phyloP scores from a whole-genome alignment of 1,140 invertebrate genomes.

The Anagrus nilaparvatae region DNA sequence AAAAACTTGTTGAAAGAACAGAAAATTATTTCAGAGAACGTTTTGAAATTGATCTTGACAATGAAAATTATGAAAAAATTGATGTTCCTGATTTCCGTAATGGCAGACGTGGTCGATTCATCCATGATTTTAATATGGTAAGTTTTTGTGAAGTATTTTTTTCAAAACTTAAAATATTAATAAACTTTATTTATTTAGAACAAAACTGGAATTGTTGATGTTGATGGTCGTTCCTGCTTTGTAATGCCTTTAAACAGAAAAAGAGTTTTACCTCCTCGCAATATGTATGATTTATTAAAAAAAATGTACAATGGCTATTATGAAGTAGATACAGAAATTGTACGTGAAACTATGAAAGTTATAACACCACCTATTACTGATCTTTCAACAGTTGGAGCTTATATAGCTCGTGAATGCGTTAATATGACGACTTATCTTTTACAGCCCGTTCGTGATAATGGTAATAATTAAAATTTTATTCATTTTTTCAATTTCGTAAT shows the following conservation, averaged over 20 bases:
- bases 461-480: conserved; percentile 23
- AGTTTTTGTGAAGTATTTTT: conserved; percentile 20
- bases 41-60: conserved; percentile 62
- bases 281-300: conserved; percentile 65
- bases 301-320: conserved; percentile 75
- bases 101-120: conserved; percentile 66
- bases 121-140: conserved; percentile 79
- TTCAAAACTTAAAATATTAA: conserved; percentile 4
- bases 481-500: conserved; percentile 1
- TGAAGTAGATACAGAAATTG: conserved; percentile 67
- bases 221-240: conserved; percentile 67
- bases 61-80: conserved; percentile 62
- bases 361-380: conserved; percentile 62
- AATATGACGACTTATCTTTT: conserved; percentile 63
- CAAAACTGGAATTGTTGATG: conserved; percentile 78
- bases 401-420: conserved; percentile 61
- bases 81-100: conserved; percentile 70
- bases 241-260: conserved; percentile 77
- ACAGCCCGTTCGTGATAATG: conserved; percentile 44
- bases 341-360: conserved; percentile 68
- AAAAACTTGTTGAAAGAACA: conserved; percentile 21
- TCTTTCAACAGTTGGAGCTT: conserved; percentile 51
- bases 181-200: conserved; percentile 42
- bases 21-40: conserved; percentile 59
- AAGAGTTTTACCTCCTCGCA: conserved; percentile 64